Evolutionary conservation across 2,888 invertebrate species (phyloP).

Genomic region (Alviniconcha strummeri): DNA sequence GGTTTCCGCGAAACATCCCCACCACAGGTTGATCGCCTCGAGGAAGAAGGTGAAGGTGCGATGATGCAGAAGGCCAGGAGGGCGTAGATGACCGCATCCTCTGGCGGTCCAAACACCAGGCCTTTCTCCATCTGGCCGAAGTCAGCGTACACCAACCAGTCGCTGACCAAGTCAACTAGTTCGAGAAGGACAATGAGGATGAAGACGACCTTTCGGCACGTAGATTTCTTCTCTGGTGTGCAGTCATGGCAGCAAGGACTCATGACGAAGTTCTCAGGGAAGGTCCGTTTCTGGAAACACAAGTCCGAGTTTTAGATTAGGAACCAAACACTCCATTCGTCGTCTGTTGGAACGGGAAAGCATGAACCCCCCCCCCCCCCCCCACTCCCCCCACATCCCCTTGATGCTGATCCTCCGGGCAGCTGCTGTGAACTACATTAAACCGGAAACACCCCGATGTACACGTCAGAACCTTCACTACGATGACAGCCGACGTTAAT

Average conservation of each 20-base stretch:
- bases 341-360: not conserved
- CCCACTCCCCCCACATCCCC: not conserved
- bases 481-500: too few species aligned
- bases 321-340: not conserved
- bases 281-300: not conserved
- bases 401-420: too few species aligned
- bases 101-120: constrained; percentile 57
- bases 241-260: not conserved
- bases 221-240: not conserved
- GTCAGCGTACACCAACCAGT: constrained; percentile 57
- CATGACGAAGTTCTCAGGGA: not conserved
- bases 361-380: not conserved
- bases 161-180: constrained; percentile 49
- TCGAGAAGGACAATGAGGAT: constrained; percentile 45
- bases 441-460: too few species aligned
- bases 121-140: constrained; percentile 48
- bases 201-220: not conserved
- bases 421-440: too few species aligned
- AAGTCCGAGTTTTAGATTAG: not conserved
- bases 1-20: constrained; percentile 40
- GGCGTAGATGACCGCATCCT: constrained; percentile 28
- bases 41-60: constrained; percentile 31
- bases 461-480: too few species aligned
- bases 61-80: constrained; percentile 52
- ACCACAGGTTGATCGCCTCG: constrained; percentile 36